Conservation (phyloP, 30 jellyfish, hydroid and myxozoan genomes). For the Euphysa ruthae region DNA sequence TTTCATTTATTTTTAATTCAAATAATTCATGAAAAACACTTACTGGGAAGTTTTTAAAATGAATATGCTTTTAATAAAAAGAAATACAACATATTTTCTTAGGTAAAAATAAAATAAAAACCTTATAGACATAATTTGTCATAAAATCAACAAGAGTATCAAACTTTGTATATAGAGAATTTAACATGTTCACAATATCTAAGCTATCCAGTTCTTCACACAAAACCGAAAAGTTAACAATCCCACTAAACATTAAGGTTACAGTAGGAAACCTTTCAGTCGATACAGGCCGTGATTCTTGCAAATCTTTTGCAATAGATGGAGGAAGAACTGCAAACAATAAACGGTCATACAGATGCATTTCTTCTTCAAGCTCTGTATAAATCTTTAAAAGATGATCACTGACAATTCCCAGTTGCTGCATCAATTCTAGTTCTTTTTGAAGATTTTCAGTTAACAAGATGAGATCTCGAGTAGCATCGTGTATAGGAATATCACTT, state of each 20-base stretch:
- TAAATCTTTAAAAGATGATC: conserved; percentile 24
- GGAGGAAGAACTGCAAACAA: conserved; percentile 39
- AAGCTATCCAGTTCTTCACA: conserved; percentile 38
- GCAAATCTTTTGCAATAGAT: conserved; percentile 29
- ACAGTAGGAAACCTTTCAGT: conserved; percentile 37
- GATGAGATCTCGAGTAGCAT: conserved; percentile 50
- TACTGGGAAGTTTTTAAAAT: too few relatives aligned
- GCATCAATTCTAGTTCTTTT: conserved; percentile 28
- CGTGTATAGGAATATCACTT: conserved; percentile 55
- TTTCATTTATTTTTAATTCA: too few relatives aligned
- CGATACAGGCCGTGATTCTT: conserved; percentile 33
- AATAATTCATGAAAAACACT: too few relatives aligned
- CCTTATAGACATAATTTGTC: conserved; percentile 54
- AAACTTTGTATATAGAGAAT: conserved; percentile 33
- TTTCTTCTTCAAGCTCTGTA: conserved; percentile 38
- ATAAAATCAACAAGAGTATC: conserved; percentile 27
- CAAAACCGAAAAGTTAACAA: conserved; percentile 31
- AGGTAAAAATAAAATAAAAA: background rate
- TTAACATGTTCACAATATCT: conserved; percentile 32
- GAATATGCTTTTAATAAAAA: too few relatives aligned
- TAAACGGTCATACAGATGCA: conserved; percentile 37
- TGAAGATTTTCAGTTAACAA: conserved; percentile 32
- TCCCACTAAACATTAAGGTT: conserved; percentile 46
- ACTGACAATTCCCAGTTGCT: conserved; percentile 30
- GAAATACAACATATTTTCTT: too few relatives aligned